Base-by-base conservation (phyloP, 23 tunicate species). In the Styela clava region DNA sequence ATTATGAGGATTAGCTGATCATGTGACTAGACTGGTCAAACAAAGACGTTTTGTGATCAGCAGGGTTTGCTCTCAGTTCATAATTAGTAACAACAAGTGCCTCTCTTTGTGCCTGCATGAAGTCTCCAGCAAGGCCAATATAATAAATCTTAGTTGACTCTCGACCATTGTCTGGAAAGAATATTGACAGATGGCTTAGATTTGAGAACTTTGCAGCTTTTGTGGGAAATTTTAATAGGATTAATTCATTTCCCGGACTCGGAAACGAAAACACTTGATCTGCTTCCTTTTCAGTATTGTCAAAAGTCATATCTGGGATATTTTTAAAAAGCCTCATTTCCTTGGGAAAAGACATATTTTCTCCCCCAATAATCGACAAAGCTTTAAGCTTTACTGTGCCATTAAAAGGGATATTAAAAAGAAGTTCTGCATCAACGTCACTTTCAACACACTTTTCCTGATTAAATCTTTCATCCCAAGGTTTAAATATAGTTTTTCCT, bases 61-160 rank as follows among this genome's bases (percentile, higher is more conserved):
- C 97, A n/a, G 99, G 99, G 64, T 95, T 95, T 2, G 99, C 96
- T 52, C 87, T 61, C 31, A 89, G 76, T 64, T 95, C 99, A 79
- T 95, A 95, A 69, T 90, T 86, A 25, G 99, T 89, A 22, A 95
- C 56, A 1, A 90, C 33, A 56, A 95, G 72, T 69, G 72, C 82
- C 78, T 95, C 87, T 62, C 99, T 73, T 72, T 80, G 86, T 18
- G 86, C 99, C 85, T 89, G 82, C n/a, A 69, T 85, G 69, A 90
- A 95, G 31, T 95, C 99, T 32, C 99, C 99, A 18, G 86, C 84
- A 33, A 95, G 37, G n/a, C 99, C 99, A 74, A 95, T 95, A 83
- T 95, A 95, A 79, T 90, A 95, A 36, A 95, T 52, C 62, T 90
- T 95, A 21, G 99, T 86, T 29, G 64, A 25, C 27, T 95, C 99